Conservation (phyloP, 2,797 vertebrate species). For the Sebastes kiyomatsui region DNA sequence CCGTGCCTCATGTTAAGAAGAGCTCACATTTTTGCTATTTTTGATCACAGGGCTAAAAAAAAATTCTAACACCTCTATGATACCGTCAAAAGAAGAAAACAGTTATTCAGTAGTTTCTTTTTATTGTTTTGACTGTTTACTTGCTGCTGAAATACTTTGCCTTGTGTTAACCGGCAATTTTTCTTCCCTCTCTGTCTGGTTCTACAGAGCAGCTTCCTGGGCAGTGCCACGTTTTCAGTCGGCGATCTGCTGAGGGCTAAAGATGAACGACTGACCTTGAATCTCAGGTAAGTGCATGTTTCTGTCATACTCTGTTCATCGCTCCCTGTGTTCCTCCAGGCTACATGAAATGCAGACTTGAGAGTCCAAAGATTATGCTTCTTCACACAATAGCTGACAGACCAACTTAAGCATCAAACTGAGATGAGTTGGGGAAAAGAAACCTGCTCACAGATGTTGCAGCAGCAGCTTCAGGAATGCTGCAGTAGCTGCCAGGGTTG, state of each 20-base stretch:
- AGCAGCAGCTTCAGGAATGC: conserved; percentile 21
- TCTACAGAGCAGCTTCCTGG: conserved; percentile 91
- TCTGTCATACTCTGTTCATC: conserved; percentile 16
- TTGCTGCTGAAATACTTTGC: not conserved
- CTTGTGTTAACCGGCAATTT: not conserved
- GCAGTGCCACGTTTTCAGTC: conserved; percentile 90
- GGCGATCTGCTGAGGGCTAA: conserved; percentile 91
- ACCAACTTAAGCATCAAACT: conserved; percentile 26
- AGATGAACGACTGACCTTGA: conserved; percentile 90
- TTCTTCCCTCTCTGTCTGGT: conserved; percentile 23
- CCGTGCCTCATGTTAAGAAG: not conserved
- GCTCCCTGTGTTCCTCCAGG: not conserved
- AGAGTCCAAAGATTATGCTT: conserved; percentile 27
- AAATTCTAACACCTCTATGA: not conserved
- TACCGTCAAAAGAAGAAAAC: not conserved
- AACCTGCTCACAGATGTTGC: conserved; percentile 29
- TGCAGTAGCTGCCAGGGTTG: conserved; percentile 37
- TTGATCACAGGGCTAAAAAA: conserved; percentile 2
- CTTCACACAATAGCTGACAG: conserved; percentile 38
- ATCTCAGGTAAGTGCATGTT: conserved; percentile 86
- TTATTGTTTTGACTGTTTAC: not conserved
- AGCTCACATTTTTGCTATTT: not conserved
- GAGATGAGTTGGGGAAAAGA: conserved; percentile 17
- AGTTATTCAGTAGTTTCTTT: not conserved
- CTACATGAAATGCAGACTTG: conserved; percentile 17